Percentiles rank a stretch among this genome's conserved stretches.
These are phyloP conservation scores for Orthonyx spaldingii DNA, from an alignment of 2,113 vertebrate species.

Conservation along the genomic window DNA sequence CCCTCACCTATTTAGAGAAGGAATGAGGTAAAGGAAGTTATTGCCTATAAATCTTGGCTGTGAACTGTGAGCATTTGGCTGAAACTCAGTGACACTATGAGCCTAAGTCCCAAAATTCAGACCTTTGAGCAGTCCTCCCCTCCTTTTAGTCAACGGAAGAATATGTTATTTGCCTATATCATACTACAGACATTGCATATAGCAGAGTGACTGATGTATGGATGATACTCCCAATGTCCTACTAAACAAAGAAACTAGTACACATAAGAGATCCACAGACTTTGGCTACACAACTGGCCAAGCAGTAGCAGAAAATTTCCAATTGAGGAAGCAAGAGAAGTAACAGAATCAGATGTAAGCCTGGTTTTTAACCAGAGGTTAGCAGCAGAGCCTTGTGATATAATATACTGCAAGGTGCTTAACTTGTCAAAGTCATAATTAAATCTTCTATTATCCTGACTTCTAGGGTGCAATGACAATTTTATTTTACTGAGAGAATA, in stretches of 20 bases:
- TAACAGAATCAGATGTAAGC: not conserved
- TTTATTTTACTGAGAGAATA: not conserved
- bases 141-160: not conserved
- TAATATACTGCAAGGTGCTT: not conserved
- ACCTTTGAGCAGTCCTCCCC: not conserved
- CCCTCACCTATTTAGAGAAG: not conserved
- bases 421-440: not conserved
- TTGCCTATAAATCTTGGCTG: not conserved
- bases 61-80: not conserved
- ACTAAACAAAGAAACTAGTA: not conserved
- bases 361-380: not conserved
- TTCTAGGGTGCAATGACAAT: not conserved
- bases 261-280: accelerated
- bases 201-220: not conserved
- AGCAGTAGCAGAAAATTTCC: not conserved
- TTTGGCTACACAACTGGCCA: not conserved
- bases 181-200: not conserved
- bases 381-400: not conserved
- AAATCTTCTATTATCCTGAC: not conserved
- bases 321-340: not conserved
- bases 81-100: not conserved
- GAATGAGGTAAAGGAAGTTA: not conserved
- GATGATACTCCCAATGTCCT: not conserved
- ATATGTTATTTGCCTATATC: not conserved
- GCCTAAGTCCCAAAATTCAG: not conserved